A percentile compares a stretch with the other conserved stretches of the same genome.
phyloP scores from a whole-genome alignment of 2,888 invertebrate species.

The Automeris io region DNA sequence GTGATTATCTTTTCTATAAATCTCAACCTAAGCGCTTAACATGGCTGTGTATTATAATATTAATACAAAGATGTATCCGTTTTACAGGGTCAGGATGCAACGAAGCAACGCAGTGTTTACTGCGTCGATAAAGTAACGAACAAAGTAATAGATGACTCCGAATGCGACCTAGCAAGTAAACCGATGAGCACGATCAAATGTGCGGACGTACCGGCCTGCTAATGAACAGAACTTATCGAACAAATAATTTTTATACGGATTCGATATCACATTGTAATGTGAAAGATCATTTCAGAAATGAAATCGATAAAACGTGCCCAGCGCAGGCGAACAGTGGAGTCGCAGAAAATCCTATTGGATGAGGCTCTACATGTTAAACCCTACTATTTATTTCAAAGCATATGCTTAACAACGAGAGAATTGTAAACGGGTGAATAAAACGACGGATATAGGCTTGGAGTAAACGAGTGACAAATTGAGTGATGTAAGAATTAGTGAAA shows the following conservation, averaged over 20 bases:
- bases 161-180: constrained; percentile 80
- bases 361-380: constrained; percentile 3
- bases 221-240: constrained; percentile 18
- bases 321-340: not conserved
- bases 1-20: no score
- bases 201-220: constrained; percentile 66
- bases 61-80: no score
- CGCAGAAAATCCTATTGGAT: constrained; percentile 1
- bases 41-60: no score
- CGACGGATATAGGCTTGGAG: constrained; percentile 1
- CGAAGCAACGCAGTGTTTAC: constrained; percentile 82
- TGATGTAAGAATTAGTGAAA: constrained; percentile 21
- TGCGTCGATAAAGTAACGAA: constrained; percentile 87
- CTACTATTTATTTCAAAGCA: constrained; percentile 1
- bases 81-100: constrained; percentile 71
- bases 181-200: constrained; percentile 84
- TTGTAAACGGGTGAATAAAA: not conserved
- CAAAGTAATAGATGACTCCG: constrained; percentile 82
- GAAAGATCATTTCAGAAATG: constrained; percentile 12
- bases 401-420: not conserved
- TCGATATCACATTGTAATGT: constrained; percentile 15
- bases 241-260: constrained; percentile 9
- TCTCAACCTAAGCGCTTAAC: no score
- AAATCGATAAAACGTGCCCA: constrained; percentile 7
- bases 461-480: constrained; percentile 6